A percentile compares a stretch with the other conserved stretches of the same genome.
Evolutionary conservation across 2,113 vertebrate genomes (phyloP).

Genomic region (Parus major): DNA sequence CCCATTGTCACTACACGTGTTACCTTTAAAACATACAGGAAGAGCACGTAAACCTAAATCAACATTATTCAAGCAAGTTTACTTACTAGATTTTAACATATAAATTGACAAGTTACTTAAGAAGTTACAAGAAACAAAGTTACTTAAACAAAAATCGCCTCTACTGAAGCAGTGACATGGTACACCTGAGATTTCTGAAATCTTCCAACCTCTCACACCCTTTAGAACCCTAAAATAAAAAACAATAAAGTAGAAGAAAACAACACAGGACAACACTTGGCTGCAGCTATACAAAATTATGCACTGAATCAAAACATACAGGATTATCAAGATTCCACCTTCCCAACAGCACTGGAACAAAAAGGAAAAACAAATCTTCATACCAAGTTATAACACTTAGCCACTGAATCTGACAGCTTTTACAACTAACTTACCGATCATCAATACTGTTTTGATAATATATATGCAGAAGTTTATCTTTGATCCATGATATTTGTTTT

Average conservation of each 20-base stretch:
- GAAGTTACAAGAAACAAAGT: too few species aligned
- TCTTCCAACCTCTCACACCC: background rate
- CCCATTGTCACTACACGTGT: accelerated
- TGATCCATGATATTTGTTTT: constrained; percentile 98
- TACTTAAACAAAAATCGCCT: background rate
- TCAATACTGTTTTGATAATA: constrained; percentile 99
- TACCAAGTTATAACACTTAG: background rate
- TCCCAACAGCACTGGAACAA: background rate
- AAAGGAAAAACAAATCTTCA: background rate
- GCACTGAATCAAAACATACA: background rate
- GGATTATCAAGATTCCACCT: background rate
- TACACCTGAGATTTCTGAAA: background rate
- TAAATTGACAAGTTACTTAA: background rate
- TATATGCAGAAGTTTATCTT: constrained; percentile 97
- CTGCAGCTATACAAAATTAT: background rate
- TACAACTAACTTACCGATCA: constrained; percentile 82
- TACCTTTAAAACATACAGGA: background rate
- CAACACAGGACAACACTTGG: background rate
- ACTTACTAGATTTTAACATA: background rate
- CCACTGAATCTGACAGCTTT: background rate
- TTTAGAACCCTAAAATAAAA: background rate
- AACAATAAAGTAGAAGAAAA: background rate
- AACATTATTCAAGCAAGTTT: background rate
- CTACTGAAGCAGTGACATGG: background rate
- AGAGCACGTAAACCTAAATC: background rate